A percentile compares a stretch with the other conserved stretches of the same genome.
phyloP scores from a whole-genome alignment of 2,113 vertebrate genomes.

The Gallinago jamesoni region DNA sequence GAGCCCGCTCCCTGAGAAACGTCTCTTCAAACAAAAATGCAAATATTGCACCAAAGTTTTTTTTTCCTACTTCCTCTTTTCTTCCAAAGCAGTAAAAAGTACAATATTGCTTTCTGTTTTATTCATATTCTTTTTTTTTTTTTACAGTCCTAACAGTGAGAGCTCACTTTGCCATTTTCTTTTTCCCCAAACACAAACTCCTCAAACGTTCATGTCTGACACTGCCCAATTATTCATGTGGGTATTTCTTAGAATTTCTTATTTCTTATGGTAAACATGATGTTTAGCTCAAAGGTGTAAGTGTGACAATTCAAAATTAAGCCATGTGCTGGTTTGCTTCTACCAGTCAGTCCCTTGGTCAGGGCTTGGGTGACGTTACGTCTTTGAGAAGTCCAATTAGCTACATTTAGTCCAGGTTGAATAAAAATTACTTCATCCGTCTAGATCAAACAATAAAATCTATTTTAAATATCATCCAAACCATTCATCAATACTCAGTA shows the following conservation, averaged over 20 bases:
- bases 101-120: not conserved
- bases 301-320: not conserved
- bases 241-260: not conserved
- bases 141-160: not conserved
- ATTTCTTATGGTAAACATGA: not conserved
- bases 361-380: not conserved
- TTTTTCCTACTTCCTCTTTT: not conserved
- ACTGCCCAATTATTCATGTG: not conserved
- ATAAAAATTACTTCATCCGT: not conserved
- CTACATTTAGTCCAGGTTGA: not conserved
- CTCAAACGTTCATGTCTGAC: not conserved
- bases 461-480: not conserved
- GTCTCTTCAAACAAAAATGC: not conserved
- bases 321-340: not conserved
- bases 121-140: not conserved
- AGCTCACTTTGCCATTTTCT: not conserved
- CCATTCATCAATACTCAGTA: not conserved
- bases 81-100: not conserved
- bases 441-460: not conserved
- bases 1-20: not conserved
- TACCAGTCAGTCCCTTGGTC: not conserved
- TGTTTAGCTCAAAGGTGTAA: not conserved
- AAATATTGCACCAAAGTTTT: not conserved
- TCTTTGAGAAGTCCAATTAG: not conserved
- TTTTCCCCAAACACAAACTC: not conserved